A percentile compares a stretch with the other conserved stretches of the same genome.
These are phyloP conservation scores for Apteryx mantelli DNA, from an alignment of 2,113 vertebrate species.

Conservation along the genomic window DNA sequence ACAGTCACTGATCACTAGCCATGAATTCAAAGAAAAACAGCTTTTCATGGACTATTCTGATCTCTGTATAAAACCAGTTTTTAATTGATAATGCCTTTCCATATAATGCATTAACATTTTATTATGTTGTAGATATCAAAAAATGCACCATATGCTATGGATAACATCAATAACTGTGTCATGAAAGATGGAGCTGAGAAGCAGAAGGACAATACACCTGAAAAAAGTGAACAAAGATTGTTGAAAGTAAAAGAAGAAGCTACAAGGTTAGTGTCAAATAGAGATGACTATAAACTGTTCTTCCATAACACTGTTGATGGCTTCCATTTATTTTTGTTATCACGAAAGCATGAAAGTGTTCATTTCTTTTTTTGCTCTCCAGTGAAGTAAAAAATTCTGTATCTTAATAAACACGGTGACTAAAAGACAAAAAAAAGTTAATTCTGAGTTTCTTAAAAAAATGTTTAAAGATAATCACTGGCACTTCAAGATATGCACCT, in stretches of 20 bases:
- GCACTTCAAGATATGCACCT: background rate
- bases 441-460: background rate
- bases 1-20: background rate
- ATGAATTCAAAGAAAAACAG: no score
- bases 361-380: background rate
- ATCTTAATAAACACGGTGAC: background rate
- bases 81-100: background rate
- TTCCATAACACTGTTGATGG: fast-evolving
- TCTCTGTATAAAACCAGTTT: background rate
- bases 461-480: background rate
- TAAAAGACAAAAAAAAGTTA: background rate
- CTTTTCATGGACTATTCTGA: no score
- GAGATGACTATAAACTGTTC: background rate
- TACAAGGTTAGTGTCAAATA: constrained; percentile 55
- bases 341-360: background rate
- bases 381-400: background rate
- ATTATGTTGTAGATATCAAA: constrained; percentile 31
- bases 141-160: background rate
- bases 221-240: background rate
- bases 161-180: background rate
- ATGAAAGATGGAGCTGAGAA: background rate
- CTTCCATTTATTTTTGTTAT: background rate
- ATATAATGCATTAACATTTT: background rate
- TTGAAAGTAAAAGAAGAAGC: constrained; percentile 12
- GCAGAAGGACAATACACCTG: background rate